phyloP scores from a whole-genome alignment of 92 coral and sea anemone species.

The Chrysogorgia sp. region DNA sequence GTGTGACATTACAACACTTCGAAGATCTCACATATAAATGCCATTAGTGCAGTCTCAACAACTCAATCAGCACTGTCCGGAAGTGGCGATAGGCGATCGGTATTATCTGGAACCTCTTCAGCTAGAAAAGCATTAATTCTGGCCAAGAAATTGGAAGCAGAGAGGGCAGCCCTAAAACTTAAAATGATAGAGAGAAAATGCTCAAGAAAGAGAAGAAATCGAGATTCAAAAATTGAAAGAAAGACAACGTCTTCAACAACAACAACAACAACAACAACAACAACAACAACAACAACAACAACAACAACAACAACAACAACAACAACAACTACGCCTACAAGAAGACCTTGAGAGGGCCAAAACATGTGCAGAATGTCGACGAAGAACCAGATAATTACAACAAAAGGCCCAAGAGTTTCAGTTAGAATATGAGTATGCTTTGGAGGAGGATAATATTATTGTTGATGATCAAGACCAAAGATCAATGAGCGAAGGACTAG shows the following conservation, averaged over 20 bases:
- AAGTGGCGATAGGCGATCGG: not conserved
- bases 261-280: too few species aligned
- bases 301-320: too few species aligned
- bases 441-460: not conserved
- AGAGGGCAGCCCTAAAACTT: slow-evolving; percentile 3
- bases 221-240: slow-evolving; percentile 2
- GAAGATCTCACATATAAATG: too few species aligned
- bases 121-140: not conserved
- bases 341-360: not conserved
- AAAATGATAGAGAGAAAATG: slow-evolving; percentile 3
- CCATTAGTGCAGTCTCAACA: too few species aligned
- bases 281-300: too few species aligned
- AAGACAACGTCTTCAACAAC: slow-evolving; percentile 3
- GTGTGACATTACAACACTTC: not conserved
- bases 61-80: not conserved
- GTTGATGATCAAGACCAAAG: not conserved
- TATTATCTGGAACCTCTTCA: not conserved
- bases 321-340: slow-evolving; percentile 6
- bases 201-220: not conserved
- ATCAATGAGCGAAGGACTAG: slow-evolving; percentile 2
- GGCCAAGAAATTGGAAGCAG: slow-evolving; percentile 5
- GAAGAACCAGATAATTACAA: not conserved
- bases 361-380: not conserved
- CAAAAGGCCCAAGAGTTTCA: not conserved
- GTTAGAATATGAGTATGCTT: slow-evolving; percentile 2